Evolutionary conservation across 64 coral and sea anemone genomes (phyloP), one percentile per base, ranked within the genome.

Genomic region (Actinia equina): DNA sequence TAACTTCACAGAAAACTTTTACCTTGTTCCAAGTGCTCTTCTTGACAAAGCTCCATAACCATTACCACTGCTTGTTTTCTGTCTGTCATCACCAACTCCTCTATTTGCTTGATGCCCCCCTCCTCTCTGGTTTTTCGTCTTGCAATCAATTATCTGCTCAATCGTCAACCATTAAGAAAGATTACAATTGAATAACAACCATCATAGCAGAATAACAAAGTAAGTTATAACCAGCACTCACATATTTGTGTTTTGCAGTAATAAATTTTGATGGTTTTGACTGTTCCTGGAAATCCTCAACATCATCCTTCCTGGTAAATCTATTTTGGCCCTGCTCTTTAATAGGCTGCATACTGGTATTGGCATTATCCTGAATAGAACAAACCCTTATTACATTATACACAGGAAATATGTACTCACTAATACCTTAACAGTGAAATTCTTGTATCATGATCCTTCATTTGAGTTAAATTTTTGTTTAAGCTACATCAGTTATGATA

Each of bases 11-110:
- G 15, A 65, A 5, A 23, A 14, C 3, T 8, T 23, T 65, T 37
- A 95, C 94, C 94, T 92, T 59, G 90, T 82, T 82, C 94, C 94
- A 20, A 95, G 45, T 22, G 87, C 89, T 92, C 55, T 86, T 15
- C 83, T 89, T 42, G 82, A 49, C 43, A 41, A 64, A 44, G 43
- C 84, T 71, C 88, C 87, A 60, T 89, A 89, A 78, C 76, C 46
- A 22, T 59, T 56, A 84, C 55, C 27, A 17, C 43, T 56, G 30
- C 56, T 61, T 42, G 17, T 37, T 6, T 6, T 44, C 26, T 56
- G 83, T 84, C 7, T 41, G 16, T 42, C 57, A 59, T 82, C 69
- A 22, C 6, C 58, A 17, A 12, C 79, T 17, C 81, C 65, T 60
- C 44, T 85, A 79, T 55, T 88, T 85, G 59, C 80, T 77, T 70